phyloP scores from a whole-genome alignment of 2,113 vertebrate genomes.

The Circaetus gallicus region DNA sequence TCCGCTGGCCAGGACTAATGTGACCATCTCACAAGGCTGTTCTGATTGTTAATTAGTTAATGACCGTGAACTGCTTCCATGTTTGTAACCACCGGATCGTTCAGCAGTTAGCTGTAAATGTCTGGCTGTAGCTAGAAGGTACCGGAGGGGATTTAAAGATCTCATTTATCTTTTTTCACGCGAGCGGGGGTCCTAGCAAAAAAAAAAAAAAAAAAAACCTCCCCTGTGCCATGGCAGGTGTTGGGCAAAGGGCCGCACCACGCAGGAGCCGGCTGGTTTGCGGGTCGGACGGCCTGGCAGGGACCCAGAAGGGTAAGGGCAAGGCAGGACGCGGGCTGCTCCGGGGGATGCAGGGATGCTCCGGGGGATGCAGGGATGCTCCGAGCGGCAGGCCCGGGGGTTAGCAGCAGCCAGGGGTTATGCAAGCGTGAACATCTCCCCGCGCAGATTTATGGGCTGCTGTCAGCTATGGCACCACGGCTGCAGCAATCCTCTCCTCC shows the following conservation, averaged over 20 bases:
- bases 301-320: not conserved
- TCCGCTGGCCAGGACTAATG: not conserved
- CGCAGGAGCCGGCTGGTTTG: fast-evolving
- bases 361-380: not conserved
- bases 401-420: not conserved
- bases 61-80: conserved; percentile 2
- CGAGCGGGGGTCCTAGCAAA: fast-evolving
- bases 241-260: not conserved
- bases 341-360: not conserved
- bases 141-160: not conserved
- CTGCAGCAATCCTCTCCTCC: conserved; percentile 21
- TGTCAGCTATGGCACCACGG: not conserved
- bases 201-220: too few relatives aligned
- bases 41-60: conserved; percentile 36
- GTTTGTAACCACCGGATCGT: not conserved
- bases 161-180: not conserved
- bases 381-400: not conserved
- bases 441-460: not conserved
- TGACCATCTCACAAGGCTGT: not conserved
- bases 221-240: fast-evolving
- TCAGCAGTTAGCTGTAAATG: not conserved
- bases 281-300: not conserved
- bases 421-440: not conserved
- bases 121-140: not conserved
- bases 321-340: not conserved